Evolutionary conservation across 2,797 vertebrate genomes (phyloP), one percentile per base, ranked within the genome.

Genomic region (Lacerta agilis): DNA sequence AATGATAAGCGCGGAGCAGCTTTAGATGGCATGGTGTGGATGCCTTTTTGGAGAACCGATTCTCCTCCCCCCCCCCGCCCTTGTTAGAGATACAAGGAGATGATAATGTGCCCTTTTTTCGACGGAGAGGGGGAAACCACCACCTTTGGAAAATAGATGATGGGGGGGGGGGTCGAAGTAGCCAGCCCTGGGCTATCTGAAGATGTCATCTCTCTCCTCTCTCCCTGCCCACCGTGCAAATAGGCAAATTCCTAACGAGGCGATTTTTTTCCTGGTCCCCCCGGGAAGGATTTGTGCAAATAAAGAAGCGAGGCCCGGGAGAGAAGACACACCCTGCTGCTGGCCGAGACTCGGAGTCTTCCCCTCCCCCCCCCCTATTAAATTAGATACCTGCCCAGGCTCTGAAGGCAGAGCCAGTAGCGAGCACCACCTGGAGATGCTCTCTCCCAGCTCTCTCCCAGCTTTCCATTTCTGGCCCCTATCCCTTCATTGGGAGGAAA

Each of bases 271-370:
- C 41, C 41, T 38, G 25, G 10, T 3, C n/a, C 23, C 25, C 20
- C 38, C 18, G 45, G 9, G 20, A 43, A n/a, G 45, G 80, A 73
- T 69, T 78, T 85, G 83, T 78, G 78, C 82, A 38, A 66, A 81
- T 38, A 87, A 43, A 45, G 85, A 29, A 67, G 18, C 55, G 6
- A n/a, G 2, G 29, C 27, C 38, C n/a, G 49, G 58, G 43, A 20
- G 38, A 38, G 58, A 79, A 85, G 90, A 85, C 85, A 82, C 90
- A 82, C 85, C 90, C 90, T 89, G 41, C 15, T 77, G 77, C 64
- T 38, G 76, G 49, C 72, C 67, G 55, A 71, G 87, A 27, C 64
- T 73, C 58, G 1, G 23, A 76, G 3, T n/a, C 8, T 5, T 3
- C 27, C 29, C 6, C 41, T 13, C 78, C 1, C 17, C 79, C 86